Evolutionary conservation across 2,888 invertebrate species (phyloP), one percentile per base, ranked within the genome.

Genomic region (Alviniconcha strummeri): DNA sequence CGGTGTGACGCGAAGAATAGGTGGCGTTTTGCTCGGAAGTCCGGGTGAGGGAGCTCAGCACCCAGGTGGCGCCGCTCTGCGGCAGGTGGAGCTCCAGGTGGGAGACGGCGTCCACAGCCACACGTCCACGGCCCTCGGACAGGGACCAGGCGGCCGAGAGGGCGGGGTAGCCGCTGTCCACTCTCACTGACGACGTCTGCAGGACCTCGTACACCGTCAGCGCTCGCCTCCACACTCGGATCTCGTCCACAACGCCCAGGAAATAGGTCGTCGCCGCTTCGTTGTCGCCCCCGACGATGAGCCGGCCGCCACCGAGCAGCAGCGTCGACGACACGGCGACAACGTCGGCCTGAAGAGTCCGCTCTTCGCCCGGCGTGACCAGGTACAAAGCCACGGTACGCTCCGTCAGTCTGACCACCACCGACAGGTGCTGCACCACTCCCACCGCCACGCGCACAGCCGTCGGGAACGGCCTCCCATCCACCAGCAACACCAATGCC

Each of bases 141-240:
- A 88, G 84, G 9, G 81, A 82, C 88, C 88, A 88, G 11, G 84
- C 74, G 36, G 84, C 72, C 8, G 76, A 82, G 15, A 88, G 54
- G 56, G 67, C 78, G 52, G 76, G 5, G 64, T 83, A 87, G 9
- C 57, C n/a, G 17, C 52, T 78, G 57, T 82, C 69, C 36, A 87
- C 77, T n/a, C 71, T 69, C 13, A 81, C 75, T 56, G 55, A 52
- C 5, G 80, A 69, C 60, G 80, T 83, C 71, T 85, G 87, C 11
- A 87, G 72, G 0, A 84, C 78, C 15, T 85, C 76, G 74, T 87
- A 85, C 17, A 86, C 84, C 19, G 86, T 82, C 52, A 89, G 78
- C 54, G 84, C 81, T 56, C 82, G 83, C 64, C 87, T 85, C 89
- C 90, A 90, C 5, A 89, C 82, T 69, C 88, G 83, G 1, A 90